phyloP scores from a whole-genome alignment of 2,797 vertebrate genomes.

The Melanotaenia parkinsoni region DNA sequence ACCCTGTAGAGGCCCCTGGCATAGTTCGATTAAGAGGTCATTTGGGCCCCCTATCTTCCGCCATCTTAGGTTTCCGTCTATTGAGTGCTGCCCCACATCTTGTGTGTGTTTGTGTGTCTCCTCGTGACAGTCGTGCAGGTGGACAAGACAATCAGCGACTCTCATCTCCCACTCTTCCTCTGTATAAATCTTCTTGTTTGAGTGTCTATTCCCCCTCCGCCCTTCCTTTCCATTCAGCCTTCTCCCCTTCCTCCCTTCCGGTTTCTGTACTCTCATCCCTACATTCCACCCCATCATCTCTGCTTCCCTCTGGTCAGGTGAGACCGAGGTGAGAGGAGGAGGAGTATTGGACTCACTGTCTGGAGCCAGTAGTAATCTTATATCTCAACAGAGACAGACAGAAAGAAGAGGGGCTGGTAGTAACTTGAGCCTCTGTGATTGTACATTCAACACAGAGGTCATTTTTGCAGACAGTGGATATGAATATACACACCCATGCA shows the following conservation, averaged over 20 bases:
- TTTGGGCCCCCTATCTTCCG: conserved; percentile 36
- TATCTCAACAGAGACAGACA: conserved; percentile 57
- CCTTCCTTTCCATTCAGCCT: conserved; percentile 14
- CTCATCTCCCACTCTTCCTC: conserved; percentile 44
- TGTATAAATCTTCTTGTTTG: conserved; percentile 31
- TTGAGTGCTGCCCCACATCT: conserved; percentile 44
- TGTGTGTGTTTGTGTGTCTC: conserved; percentile 34
- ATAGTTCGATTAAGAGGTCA: conserved; percentile 55
- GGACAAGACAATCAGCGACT: conserved; percentile 48
- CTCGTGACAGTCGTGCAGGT: conserved; percentile 46
- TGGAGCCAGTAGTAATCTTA: conserved; percentile 83
- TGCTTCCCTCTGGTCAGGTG: conserved; percentile 59
- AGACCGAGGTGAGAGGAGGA: conserved; percentile 48
- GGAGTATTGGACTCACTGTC: conserved; percentile 73
- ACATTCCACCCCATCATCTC: conserved; percentile 33
- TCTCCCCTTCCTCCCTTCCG: conserved; percentile 22
- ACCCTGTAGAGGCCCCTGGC: conserved; percentile 53
- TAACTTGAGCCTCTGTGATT: conserved; percentile 78
- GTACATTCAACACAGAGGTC: conserved; percentile 77
- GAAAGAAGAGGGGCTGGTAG: conserved; percentile 55
- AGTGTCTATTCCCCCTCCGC: neutral
- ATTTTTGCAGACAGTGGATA: conserved; percentile 69
- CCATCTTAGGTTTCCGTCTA: conserved; percentile 67
- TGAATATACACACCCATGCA: conserved; percentile 35
- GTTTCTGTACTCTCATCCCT: conserved; percentile 40